Percentiles rank a stretch among this genome's conserved stretches.
Evolutionary conservation across 2,113 vertebrate species (phyloP).

Genomic region (Ictidomys tridecemlineatus): DNA sequence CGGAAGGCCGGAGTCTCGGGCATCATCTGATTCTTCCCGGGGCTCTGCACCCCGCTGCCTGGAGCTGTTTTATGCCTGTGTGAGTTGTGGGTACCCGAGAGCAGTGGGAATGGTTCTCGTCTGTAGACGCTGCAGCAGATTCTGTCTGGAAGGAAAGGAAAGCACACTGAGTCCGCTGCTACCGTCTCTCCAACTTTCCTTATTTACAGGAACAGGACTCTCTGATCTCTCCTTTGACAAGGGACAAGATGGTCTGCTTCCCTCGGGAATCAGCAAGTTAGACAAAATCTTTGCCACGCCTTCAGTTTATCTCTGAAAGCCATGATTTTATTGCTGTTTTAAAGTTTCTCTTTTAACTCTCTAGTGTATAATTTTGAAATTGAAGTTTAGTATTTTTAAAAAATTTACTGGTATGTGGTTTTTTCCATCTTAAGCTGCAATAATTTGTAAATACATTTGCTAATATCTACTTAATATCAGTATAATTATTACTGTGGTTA

Average conservation of each 20-base stretch:
- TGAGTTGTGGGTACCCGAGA: background rate
- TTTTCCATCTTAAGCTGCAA: background rate
- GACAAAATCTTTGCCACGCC: background rate
- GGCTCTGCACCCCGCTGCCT: background rate
- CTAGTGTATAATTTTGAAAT: background rate
- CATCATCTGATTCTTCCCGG: background rate
- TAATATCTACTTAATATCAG: background rate
- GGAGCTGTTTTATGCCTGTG: background rate
- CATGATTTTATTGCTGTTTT: background rate
- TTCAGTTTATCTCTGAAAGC: background rate
- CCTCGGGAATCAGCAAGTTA: background rate
- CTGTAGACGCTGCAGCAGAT: background rate
- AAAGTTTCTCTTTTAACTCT: background rate
- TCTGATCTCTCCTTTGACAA: conserved; percentile 7
- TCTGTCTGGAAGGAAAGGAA: background rate
- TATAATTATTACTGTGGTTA: conserved; percentile 31
- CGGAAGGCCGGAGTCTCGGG: background rate
- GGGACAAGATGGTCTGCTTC: background rate
- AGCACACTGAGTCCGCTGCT: background rate
- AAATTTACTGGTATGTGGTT: background rate
- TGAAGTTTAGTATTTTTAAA: conserved; percentile 8
- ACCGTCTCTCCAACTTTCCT: background rate
- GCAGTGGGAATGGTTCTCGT: background rate
- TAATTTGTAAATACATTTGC: background rate
- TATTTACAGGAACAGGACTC: background rate